Percentiles rank a stretch among this genome's conserved stretches.
Evolutionary conservation across 2,888 invertebrate species (phyloP).

Genomic region (Rhagonycha lutea): DNA sequence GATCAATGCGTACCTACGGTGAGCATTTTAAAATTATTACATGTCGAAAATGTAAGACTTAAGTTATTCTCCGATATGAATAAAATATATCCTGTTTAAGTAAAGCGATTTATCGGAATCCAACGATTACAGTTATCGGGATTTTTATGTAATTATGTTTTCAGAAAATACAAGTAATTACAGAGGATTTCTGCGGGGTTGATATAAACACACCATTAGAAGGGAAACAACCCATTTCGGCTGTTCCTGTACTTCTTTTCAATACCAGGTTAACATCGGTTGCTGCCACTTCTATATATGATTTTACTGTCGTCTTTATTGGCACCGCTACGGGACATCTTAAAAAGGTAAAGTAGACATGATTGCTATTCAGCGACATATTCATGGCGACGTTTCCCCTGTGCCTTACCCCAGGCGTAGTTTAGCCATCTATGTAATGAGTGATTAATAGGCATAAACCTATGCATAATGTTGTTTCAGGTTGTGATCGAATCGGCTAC

Average conservation of each 20-base stretch:
- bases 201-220: slow-evolving; percentile 97
- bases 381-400: too few relatives aligned
- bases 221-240: slow-evolving; percentile 86
- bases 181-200: slow-evolving; percentile 93
- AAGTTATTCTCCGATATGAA: background rate
- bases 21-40: slow-evolving; percentile 51
- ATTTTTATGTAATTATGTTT: slow-evolving; percentile 34
- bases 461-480: too few relatives aligned
- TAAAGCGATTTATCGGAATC: background rate
- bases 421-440: too few relatives aligned
- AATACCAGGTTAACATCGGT: slow-evolving; percentile 85
- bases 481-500: slow-evolving; percentile 87
- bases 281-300: slow-evolving; percentile 91
- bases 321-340: slow-evolving; percentile 91
- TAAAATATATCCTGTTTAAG: background rate
- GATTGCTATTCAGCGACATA: too few relatives aligned
- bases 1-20: slow-evolving; percentile 86
- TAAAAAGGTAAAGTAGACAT: slow-evolving; percentile 70
- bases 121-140: background rate
- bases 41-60: background rate
- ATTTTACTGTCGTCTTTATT: slow-evolving; percentile 97
- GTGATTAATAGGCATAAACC: too few relatives aligned
- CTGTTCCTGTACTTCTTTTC: slow-evolving; percentile 84
- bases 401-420: too few relatives aligned
- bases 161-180: slow-evolving; percentile 86